Conservation (phyloP, 2,113 vertebrate species). For the Monarcha castaneiventris region DNA sequence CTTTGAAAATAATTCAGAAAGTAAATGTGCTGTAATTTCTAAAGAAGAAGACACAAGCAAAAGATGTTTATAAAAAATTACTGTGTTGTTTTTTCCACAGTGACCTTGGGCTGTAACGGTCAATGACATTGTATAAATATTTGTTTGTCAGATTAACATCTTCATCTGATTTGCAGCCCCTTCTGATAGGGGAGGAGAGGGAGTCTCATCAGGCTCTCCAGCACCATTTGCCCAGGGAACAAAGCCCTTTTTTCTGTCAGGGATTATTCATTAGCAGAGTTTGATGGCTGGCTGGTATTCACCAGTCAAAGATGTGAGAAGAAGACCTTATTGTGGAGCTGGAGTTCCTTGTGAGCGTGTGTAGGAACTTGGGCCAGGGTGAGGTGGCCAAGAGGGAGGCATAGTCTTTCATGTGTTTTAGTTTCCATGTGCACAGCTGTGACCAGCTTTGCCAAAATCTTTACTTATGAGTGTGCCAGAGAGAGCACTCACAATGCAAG, state of each 20-base stretch:
- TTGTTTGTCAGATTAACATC: neutral
- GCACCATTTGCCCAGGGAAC: neutral
- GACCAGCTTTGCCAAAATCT: neutral
- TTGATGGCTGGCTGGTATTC: neutral
- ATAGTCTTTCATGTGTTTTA: neutral
- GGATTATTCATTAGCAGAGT: neutral
- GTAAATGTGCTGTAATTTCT: neutral
- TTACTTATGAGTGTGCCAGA: neutral
- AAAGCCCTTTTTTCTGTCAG: neutral
- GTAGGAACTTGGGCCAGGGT: neutral
- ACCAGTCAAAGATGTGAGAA: neutral
- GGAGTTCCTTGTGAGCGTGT: fast-evolving
- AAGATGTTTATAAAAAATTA: neutral
- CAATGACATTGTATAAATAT: conserved; percentile 20
- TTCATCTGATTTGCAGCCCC: neutral
- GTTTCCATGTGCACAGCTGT: neutral
- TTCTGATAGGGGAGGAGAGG: neutral
- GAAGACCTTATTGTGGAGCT: neutral
- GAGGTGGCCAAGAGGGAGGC: neutral
- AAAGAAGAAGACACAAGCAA: neutral
- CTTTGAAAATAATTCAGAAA: conserved; percentile 27
- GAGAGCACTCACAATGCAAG: neutral
- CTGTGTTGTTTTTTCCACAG: neutral
- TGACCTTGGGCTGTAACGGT: neutral
- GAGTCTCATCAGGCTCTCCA: neutral